These are phyloP conservation scores for Pristionchus mayeri DNA, from an alignment of 2,888 invertebrate genomes.

Conservation along the genomic window DNA sequence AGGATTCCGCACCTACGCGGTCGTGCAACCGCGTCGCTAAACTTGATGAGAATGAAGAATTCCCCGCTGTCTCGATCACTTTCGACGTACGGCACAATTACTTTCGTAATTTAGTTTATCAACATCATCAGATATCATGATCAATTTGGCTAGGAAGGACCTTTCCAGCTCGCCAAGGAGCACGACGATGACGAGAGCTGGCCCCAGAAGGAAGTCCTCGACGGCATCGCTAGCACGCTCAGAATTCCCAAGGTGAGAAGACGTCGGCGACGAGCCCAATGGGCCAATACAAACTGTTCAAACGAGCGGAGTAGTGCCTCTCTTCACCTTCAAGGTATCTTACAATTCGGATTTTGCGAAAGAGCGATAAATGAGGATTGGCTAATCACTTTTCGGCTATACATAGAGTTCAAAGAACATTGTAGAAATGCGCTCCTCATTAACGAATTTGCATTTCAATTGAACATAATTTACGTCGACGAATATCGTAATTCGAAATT, in stretches of 20 bases:
- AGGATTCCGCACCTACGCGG: conserved; percentile 60
- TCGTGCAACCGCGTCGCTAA: conserved; percentile 66
- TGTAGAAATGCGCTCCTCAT: no score
- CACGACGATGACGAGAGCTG: conserved; percentile 43
- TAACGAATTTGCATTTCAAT: no score
- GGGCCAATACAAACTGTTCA: no score
- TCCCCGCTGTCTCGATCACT: conserved; percentile 65
- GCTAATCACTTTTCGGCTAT: no score
- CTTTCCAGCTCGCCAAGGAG: conserved; percentile 5
- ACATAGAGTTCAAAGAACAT: no score
- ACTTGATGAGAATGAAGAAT: conserved; percentile 60
- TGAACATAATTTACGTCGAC: no score
- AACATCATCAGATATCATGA: conserved; percentile 1
- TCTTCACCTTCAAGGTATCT: no score
- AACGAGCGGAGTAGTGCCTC: not conserved
- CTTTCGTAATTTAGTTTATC: not conserved
- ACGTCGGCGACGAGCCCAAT: no score
- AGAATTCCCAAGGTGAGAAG: conserved; percentile 47
- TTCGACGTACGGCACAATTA: conserved; percentile 52
- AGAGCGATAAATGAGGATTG: no score
- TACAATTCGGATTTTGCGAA: no score
- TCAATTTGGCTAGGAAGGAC: no score
- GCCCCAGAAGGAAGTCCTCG: conserved; percentile 37
- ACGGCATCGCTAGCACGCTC: conserved; percentile 38
- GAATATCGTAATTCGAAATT: no score